Conservation (phyloP, 2,888 invertebrate genomes). For the Eretmocerus hayati region DNA sequence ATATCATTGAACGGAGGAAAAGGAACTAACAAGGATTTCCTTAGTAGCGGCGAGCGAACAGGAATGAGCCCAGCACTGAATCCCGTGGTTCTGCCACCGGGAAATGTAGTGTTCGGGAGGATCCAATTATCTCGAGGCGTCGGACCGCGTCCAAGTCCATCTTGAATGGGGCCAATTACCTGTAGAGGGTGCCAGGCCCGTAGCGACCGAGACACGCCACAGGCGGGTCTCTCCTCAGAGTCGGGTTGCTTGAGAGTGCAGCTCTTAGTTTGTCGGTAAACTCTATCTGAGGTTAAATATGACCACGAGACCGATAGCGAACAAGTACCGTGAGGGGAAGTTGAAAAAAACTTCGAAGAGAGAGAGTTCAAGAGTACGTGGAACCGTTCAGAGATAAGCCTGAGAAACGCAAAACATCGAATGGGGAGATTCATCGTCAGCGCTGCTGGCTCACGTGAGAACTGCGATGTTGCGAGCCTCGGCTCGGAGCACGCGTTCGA, state of each 20-base stretch:
- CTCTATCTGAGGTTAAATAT: slow-evolving; percentile 52
- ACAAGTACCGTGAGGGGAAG: slow-evolving; percentile 64
- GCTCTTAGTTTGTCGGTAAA: slow-evolving; percentile 55
- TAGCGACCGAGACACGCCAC: slow-evolving; percentile 44
- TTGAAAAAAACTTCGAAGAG: slow-evolving; percentile 64
- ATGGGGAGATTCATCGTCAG: too few species aligned
- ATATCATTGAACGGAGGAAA: slow-evolving; percentile 66
- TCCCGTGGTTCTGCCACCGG: slow-evolving; percentile 47
- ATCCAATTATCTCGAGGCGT: slow-evolving; percentile 33
- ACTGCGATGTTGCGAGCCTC: too few species aligned
- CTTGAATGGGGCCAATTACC: slow-evolving; percentile 50
- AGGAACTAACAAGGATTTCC: slow-evolving; percentile 61
- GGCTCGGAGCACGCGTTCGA: too few species aligned
- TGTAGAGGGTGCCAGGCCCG: slow-evolving; percentile 54
- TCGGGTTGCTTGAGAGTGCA: slow-evolving; percentile 56
- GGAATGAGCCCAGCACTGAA: slow-evolving; percentile 59
- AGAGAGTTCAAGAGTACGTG: slow-evolving; percentile 43
- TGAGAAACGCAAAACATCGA: too few species aligned
- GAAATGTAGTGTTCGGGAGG: slow-evolving; percentile 54
- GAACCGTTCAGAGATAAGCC: slow-evolving; percentile 52
- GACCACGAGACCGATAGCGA: slow-evolving; percentile 57
- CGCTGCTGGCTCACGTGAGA: too few species aligned
- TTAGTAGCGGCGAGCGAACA: slow-evolving; percentile 60
- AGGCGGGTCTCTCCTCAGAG: slow-evolving; percentile 51
- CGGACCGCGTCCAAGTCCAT: slow-evolving; percentile 47